These are phyloP conservation scores for Todiramphus chloris DNA, from an alignment of 2,113 vertebrate genomes.

Conservation along the genomic window DNA sequence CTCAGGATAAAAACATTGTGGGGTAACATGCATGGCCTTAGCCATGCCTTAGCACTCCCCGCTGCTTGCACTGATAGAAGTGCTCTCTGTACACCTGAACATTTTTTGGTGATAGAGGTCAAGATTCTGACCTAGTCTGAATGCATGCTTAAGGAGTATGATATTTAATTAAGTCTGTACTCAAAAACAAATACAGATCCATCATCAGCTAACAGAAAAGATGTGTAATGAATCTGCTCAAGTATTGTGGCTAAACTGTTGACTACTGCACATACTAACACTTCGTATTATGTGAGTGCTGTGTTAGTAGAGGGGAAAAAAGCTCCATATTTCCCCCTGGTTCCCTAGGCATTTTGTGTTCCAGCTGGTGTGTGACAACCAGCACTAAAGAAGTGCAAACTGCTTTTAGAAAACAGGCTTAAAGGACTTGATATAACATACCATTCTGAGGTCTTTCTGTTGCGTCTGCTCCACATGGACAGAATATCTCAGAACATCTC, in stretches of 20 bases:
- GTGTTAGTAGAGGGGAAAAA: neutral
- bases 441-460: neutral
- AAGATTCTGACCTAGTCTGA: neutral
- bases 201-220: neutral
- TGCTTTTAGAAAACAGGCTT: neutral
- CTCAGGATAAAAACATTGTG: neutral
- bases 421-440: neutral
- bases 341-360: neutral
- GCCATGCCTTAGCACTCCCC: neutral
- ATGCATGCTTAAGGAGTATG: neutral
- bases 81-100: neutral
- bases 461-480: neutral
- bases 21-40: neutral
- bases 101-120: neutral
- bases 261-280: neutral
- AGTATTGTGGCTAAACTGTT: neutral
- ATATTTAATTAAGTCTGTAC: neutral
- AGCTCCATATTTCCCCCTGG: neutral
- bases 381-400: neutral
- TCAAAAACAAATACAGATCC: neutral
- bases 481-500: neutral
- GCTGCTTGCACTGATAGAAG: neutral
- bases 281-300: neutral
- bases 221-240: neutral
- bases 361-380: neutral